These are phyloP conservation scores for Micronisus gabar DNA, from an alignment of 2,113 vertebrate genomes.

Conservation along the genomic window DNA sequence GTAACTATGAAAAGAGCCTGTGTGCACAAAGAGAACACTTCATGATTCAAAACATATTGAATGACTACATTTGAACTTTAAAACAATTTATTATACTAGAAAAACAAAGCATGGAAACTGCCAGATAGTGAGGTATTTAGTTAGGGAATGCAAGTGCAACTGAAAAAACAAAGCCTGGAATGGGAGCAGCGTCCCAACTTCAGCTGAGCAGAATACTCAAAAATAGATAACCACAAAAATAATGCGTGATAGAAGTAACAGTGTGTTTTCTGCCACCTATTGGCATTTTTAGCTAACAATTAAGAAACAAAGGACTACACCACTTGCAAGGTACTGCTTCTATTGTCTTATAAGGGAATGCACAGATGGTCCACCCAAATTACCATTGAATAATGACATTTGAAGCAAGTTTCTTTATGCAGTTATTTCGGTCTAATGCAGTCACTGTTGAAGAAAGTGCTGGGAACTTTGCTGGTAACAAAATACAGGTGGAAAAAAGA, in stretches of 20 bases:
- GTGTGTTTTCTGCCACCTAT: constrained; percentile 24
- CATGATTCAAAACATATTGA: constrained; percentile 14
- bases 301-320: not conserved
- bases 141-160: constrained; percentile 18
- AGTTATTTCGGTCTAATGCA: not conserved
- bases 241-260: not conserved
- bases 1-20: not conserved
- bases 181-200: not conserved
- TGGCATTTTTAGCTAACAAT: constrained; percentile 3
- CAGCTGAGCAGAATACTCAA: not conserved
- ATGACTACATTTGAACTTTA: not conserved
- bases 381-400: not conserved
- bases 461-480: not conserved
- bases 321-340: not conserved
- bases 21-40: not conserved
- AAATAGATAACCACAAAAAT: not conserved
- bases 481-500: not conserved
- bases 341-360: not conserved
- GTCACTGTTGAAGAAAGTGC: not conserved
- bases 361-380: not conserved
- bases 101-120: constrained; percentile 2
- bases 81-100: not conserved
- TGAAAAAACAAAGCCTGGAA: constrained; percentile 35
- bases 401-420: not conserved
- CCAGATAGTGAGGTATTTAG: not conserved